Evolutionary conservation across 1,140 invertebrate species (phyloP), one percentile per base, ranked within the genome.

Genomic region (Anoplophora glabripennis): DNA sequence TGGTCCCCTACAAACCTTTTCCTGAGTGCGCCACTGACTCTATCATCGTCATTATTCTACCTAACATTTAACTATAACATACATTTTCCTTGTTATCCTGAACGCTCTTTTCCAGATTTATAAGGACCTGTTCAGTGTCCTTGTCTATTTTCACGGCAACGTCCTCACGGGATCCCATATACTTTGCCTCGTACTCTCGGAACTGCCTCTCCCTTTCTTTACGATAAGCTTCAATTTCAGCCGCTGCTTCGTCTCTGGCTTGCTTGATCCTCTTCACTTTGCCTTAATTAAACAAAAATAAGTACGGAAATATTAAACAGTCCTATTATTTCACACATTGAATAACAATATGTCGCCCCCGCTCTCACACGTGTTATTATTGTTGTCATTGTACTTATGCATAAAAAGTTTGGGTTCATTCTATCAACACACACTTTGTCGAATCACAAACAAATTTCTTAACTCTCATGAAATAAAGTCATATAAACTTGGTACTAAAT

Each of bases 201-300:
- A 97, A 99, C 69, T 90, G 85, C 62, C 84, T 86, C 74, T 96
- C 93, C 35, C 92, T 81, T 78, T 97, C 94, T 75, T 88, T 85
- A 72, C 93, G 89, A 79, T 98, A 99, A 72, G 92, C 93, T 76
- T 99, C 95, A 71, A 99, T 96, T 77, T 99, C 97, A 75, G 92
- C 88, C 70, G 96, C 94, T 58, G 97, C 97, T 79, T 99, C 97
- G 75, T 99, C 96, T 78, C 99, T 98, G 18, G 97, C 97, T 79
- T 99, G 95, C 80, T 98, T 99, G 77, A 99, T 85, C 74, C 96
- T 85, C 73, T 89, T 89, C 60, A 94, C 92, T 85, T 99, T 99
- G 65, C 94, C 94, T 96, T 68, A 44, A 61, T 51, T n/a, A 42
- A 33, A 12, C 10, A 57, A 9, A 17, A 4, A n/a, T 40, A 40